These are phyloP conservation scores for Xanthia icteritia DNA, from an alignment of 2,888 invertebrate genomes.

Conservation along the genomic window DNA sequence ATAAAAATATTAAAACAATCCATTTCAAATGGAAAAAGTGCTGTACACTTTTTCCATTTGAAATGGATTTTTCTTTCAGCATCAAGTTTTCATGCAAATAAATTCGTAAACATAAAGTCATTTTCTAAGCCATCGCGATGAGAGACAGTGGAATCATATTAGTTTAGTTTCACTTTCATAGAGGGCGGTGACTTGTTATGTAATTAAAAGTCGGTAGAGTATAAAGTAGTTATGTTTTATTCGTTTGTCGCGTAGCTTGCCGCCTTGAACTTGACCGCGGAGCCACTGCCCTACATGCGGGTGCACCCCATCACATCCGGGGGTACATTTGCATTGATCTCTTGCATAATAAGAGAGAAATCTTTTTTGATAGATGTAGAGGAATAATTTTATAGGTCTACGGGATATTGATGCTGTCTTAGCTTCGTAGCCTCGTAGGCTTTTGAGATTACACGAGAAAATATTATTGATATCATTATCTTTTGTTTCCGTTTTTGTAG, in stretches of 20 bases:
- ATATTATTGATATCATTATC: neutral
- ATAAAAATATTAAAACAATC: neutral
- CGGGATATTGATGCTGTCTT: slow-evolving; percentile 6
- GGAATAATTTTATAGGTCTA: slow-evolving; percentile 9
- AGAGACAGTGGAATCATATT: slow-evolving; percentile 1
- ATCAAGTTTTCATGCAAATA: neutral
- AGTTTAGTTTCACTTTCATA: slow-evolving; percentile 12
- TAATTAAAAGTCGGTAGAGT: slow-evolving; percentile 48
- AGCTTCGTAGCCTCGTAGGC: slow-evolving; percentile 21
- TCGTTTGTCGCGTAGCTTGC: slow-evolving; percentile 58
- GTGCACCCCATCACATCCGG: slow-evolving; percentile 47
- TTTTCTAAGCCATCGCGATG: slow-evolving; percentile 19
- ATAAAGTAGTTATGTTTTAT: slow-evolving; percentile 59
- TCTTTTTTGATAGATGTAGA: neutral
- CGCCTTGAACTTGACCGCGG: slow-evolving; percentile 67
- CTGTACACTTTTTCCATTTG: neutral
- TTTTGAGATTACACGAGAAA: slow-evolving; percentile 2
- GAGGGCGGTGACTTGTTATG: slow-evolving; percentile 20
- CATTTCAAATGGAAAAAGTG: slow-evolving; percentile 2
- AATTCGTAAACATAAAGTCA: neutral
- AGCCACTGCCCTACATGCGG: slow-evolving; percentile 53
- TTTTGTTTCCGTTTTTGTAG: neutral
- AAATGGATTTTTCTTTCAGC: neutral
- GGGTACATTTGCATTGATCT: slow-evolving; percentile 42
- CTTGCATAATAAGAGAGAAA: slow-evolving; percentile 12